Conservation (phyloP, 2,888 invertebrate species). For the Malthinus seriepunctatus region DNA sequence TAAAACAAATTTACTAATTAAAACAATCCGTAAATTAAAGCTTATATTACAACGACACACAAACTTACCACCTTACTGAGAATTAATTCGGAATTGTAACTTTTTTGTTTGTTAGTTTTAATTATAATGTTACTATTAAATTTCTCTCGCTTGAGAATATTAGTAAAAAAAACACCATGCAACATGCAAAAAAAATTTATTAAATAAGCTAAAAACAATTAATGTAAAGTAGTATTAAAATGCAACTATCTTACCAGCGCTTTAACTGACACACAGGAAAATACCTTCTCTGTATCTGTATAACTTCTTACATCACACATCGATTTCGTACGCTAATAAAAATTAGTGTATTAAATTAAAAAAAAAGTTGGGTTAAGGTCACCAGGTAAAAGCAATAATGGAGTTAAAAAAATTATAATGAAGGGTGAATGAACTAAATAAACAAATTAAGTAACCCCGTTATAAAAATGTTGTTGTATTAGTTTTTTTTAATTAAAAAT, state of each 20-base stretch:
- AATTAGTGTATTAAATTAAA: constrained; percentile 13
- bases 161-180: constrained; percentile 28
- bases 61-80: constrained; percentile 15
- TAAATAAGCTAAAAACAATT: constrained; percentile 3
- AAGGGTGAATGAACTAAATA: no score
- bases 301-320: constrained; percentile 54
- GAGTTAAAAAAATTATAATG: no score
- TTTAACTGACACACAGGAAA: constrained; percentile 64
- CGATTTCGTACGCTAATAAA: constrained; percentile 59
- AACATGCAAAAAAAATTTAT: constrained; percentile 29
- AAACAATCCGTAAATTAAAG: not conserved
- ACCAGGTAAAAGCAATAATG: no score
- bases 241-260: constrained; percentile 61
- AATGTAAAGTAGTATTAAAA: not conserved
- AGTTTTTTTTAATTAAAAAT: no score
- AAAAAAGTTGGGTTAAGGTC: no score
- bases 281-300: constrained; percentile 53
- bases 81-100: constrained; percentile 5
- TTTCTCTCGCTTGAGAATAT: constrained; percentile 43
- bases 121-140: constrained; percentile 40
- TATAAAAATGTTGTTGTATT: no score
- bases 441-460: no score
- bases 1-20: constrained; percentile 43
- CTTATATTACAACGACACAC: not conserved
- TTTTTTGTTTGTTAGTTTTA: constrained; percentile 34